These are phyloP conservation scores for Sceliomorpha sp. DNA, from an alignment of 2,888 invertebrate species.

Conservation along the genomic window DNA sequence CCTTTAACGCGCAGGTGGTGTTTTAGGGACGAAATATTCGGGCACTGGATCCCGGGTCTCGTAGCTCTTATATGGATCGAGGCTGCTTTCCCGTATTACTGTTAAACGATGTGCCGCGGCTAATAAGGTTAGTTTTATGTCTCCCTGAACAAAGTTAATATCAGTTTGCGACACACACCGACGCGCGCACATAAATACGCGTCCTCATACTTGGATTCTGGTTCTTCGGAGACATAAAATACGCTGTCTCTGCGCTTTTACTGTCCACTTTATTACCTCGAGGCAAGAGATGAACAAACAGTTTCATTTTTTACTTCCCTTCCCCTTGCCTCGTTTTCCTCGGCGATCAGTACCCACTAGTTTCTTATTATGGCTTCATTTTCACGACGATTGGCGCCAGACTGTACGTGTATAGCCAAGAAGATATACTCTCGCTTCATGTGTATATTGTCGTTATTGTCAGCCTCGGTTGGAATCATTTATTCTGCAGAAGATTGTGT, in stretches of 20 bases:
- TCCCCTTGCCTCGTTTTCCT: no score
- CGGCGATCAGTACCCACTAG: no score
- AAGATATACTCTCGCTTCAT: no score
- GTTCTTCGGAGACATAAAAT: constrained; percentile 49
- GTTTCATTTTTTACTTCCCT: constrained; percentile 27
- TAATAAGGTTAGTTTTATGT: constrained; percentile 58
- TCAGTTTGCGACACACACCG: constrained; percentile 43
- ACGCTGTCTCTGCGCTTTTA: constrained; percentile 46
- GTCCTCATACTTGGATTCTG: constrained; percentile 36
- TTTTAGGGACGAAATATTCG: constrained; percentile 51
- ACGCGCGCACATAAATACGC: constrained; percentile 34
- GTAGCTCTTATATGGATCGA: constrained; percentile 50
- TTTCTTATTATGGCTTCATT: no score
- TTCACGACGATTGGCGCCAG: no score
- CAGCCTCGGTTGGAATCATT: no score
- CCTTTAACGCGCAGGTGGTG: constrained; percentile 51
- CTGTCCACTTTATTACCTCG: constrained; percentile 46
- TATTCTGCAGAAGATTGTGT: no score
- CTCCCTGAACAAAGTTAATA: constrained; percentile 54
- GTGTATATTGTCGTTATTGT: no score
- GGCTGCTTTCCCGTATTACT: constrained; percentile 49
- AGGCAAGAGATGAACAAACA: constrained; percentile 25
- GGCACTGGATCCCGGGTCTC: constrained; percentile 33
- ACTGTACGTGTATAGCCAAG: no score
- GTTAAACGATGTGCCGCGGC: constrained; percentile 55